These are phyloP conservation scores for Echeneis naucrates DNA, from an alignment of 2,797 vertebrate species.

Conservation along the genomic window DNA sequence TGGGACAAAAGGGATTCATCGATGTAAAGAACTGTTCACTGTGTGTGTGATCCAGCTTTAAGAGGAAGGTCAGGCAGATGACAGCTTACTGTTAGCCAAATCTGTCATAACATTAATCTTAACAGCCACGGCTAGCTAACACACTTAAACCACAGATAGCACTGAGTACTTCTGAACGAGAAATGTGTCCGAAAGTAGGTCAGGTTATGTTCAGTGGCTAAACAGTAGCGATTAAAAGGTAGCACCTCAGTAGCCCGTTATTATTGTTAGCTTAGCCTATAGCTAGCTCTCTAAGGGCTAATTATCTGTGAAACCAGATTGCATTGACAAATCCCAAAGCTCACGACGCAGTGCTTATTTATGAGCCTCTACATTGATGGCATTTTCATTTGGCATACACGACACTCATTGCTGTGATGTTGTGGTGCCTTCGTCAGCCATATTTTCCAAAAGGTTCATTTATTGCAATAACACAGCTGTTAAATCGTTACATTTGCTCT, in stretches of 20 bases:
- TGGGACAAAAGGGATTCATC: too few relatives aligned
- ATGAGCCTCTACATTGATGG: fast-evolving
- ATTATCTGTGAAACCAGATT: slow-evolving; percentile 1
- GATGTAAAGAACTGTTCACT: too few relatives aligned
- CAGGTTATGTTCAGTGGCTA: background rate
- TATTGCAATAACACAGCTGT: background rate
- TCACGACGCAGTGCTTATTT: background rate
- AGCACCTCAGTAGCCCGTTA: slow-evolving; percentile 14
- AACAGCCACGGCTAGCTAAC: background rate
- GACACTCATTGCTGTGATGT: fast-evolving
- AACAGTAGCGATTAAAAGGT: background rate
- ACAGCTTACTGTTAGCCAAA: slow-evolving; percentile 25
- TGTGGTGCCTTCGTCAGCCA: slow-evolving; percentile 15
- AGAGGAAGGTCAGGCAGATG: slow-evolving; percentile 33
- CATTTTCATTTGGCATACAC: fast-evolving
- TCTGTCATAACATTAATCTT: background rate
- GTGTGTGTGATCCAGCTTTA: background rate
- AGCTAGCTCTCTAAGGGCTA: slow-evolving; percentile 31
- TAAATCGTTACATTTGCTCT: background rate
- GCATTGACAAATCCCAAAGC: background rate
- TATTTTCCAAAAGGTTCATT: fast-evolving
- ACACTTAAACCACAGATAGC: background rate
- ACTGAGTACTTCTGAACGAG: background rate
- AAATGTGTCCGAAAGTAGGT: fast-evolving
- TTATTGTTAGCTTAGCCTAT: slow-evolving; percentile 52